A percentile compares a stretch with the other conserved stretches of the same genome.
These are phyloP conservation scores for Theonella swinhoei DNA, from an alignment of 37 sponge, comb jelly and placozoan genomes.

Conservation along the genomic window DNA sequence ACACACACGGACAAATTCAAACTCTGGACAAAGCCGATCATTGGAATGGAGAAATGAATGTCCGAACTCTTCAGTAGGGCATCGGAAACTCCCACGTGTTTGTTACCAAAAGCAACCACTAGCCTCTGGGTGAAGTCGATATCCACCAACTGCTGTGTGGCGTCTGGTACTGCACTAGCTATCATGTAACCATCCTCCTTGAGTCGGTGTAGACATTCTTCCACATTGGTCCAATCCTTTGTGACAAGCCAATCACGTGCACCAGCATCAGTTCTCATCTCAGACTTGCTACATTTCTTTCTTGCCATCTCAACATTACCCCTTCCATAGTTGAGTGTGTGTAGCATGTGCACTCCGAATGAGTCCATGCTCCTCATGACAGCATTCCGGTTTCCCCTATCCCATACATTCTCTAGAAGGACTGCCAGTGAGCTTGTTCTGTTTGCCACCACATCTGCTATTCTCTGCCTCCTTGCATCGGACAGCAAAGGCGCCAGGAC, in stretches of 20 bases:
- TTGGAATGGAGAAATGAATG: constrained; percentile 55
- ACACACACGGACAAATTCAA: constrained; percentile 76
- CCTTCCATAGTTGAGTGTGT: not conserved
- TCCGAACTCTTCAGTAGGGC: constrained; percentile 39
- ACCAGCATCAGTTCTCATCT: constrained; percentile 73
- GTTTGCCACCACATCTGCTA: constrained; percentile 33
- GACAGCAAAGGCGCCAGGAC: constrained; percentile 20
- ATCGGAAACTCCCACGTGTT: constrained; percentile 55
- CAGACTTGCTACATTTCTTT: not conserved
- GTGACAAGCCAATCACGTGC: constrained; percentile 62
- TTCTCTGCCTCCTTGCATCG: constrained; percentile 42
- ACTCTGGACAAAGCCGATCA: constrained; percentile 81
- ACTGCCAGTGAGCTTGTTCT: constrained; percentile 54
- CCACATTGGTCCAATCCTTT: constrained; percentile 33
- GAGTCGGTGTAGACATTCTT: constrained; percentile 41
- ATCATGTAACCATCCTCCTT: constrained; percentile 46
- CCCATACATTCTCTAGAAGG: constrained; percentile 63
- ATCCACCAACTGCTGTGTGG: not conserved
- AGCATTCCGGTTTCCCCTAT: constrained; percentile 76
- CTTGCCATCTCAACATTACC: not conserved
- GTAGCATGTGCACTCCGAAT: constrained; percentile 63
- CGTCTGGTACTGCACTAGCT: constrained; percentile 29
- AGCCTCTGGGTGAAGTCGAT: constrained; percentile 43
- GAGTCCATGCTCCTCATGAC: constrained; percentile 73
- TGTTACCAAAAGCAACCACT: constrained; percentile 75